Evolutionary conservation across 2,888 invertebrate genomes (phyloP), one percentile per base, ranked within the genome.

Genomic region (Agrenia bidenticulata): DNA sequence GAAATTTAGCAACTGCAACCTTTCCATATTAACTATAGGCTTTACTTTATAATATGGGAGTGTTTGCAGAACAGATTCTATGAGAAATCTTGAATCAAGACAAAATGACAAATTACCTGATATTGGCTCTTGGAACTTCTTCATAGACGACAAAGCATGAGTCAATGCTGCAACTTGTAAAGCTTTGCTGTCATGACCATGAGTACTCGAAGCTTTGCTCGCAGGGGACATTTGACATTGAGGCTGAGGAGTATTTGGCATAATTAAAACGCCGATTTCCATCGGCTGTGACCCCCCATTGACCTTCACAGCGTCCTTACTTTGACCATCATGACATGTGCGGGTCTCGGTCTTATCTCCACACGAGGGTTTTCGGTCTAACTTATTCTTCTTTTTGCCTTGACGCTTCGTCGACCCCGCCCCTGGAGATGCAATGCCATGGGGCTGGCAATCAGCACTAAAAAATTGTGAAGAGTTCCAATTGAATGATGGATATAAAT

Each of bases 141-240:
- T 76, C 64, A 77, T 73, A 50, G 73, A 77, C 42, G 69, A 75
- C 13, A 78, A 66, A 0, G 78, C 77, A 64, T 78, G 78, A 7
- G 77, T 71, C 2, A 78, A 65, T 2, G 77, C 76, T 15, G 77
- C 77, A 56, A 77, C 75, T 65, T 78, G 78, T 2, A 77, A 66
- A 2, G 76, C 74, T 61, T 78, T 77, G 49, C 69, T 73, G 37
- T 76, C 73, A 32, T 63, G 56, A 23, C 64, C 55, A 41, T 63
- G 56, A 23, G 64, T 59, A 24, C 61, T 65, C 1, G 65, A 59
- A 9, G 66, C 45, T 59, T 42, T 66, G 13, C 56, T 62, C 21
- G 57, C 72, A 0, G 69, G 66, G 4, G 66, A 64, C 19, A 57
- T 24, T 53, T 62, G 64, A 54, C 63, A 56, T 2, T 54, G 66